Evolutionary conservation across 2,797 vertebrate species (phyloP), one percentile per base, ranked within the genome.

Genomic region (Ataeniobius toweri): DNA sequence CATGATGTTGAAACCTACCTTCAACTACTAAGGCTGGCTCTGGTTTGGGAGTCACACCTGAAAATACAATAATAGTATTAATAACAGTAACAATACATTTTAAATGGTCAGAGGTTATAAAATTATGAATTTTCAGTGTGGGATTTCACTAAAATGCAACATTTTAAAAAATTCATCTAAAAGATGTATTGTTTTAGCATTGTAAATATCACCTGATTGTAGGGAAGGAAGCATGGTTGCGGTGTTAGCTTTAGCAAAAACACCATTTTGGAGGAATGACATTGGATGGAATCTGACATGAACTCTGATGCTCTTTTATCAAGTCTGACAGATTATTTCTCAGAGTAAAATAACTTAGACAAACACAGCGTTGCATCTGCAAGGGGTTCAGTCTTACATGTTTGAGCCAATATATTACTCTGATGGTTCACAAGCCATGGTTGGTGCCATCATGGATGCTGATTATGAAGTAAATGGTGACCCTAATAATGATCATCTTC

Each of bases 11-110:
- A 79, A 79, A 75, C 79, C 1, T 87, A 93, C 94, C 79, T 85
- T 26, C 9, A 72, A 0, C 20, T 75, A 55, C 28, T 3, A n/a
- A 0, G 10, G 0, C 67, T 6, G 92, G 92, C 51, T 93, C 91
- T 2, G 91, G 89, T 80, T 93, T 94, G 50, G 94, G 94, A 70
- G 53, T 85, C 31, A 76, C 85, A 71, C 94, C 94, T 94, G 79
- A 68, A 78, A 88, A 78, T 13, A 24, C 2, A 70, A 70, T 3
- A 46, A 6, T 26, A 20, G 3, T 26, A 48, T 16, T 46, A 8
- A n/a, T 41, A 46, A 26, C 3, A 26, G 7, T 46, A 14, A 5
- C 14, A 1, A 28, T n/a, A 59, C 12, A 59, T 18, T 3, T 53
- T 58, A 58, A 58, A n/a, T 58, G 24, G 24, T 22, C 10, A 10